Conservation (phyloP, 2,797 vertebrate genomes). For the Jordanella pulchra region DNA sequence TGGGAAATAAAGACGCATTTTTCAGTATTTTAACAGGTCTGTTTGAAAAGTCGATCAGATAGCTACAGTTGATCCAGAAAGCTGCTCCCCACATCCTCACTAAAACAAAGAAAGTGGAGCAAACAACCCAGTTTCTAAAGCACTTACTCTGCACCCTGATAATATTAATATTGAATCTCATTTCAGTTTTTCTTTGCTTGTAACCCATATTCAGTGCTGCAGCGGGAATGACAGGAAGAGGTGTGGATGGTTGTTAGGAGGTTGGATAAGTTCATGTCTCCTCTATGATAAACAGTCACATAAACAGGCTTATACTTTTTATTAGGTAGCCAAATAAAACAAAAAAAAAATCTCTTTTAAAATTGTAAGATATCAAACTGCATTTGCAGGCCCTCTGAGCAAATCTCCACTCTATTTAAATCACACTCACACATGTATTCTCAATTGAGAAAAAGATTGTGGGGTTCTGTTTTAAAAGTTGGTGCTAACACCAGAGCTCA, state of each 20-base stretch:
- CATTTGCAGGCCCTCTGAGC: slow-evolving; percentile 18
- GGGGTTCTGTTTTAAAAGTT: slow-evolving; percentile 1
- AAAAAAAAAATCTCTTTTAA: too few relatives aligned
- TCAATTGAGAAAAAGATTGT: slow-evolving; percentile 11
- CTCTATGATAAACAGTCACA: slow-evolving; percentile 40
- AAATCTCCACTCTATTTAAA: slow-evolving; percentile 25
- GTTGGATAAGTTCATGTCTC: slow-evolving; percentile 56
- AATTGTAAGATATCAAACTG: slow-evolving; percentile 27
- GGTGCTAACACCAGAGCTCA: slow-evolving; percentile 8
- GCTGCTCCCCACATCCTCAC: too few relatives aligned
- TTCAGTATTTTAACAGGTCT: too few relatives aligned
- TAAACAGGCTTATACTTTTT: slow-evolving; percentile 52
- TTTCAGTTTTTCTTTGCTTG: slow-evolving; percentile 66
- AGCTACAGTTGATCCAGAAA: too few relatives aligned
- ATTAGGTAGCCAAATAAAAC: slow-evolving; percentile 37
- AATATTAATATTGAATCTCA: slow-evolving; percentile 74
- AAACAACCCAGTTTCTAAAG: too few relatives aligned
- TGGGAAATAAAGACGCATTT: too few relatives aligned
- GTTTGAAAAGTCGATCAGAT: too few relatives aligned
- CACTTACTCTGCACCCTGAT: slow-evolving; percentile 27
- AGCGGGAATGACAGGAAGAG: slow-evolving; percentile 46
- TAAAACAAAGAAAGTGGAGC: too few relatives aligned
- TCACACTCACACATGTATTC: not conserved
- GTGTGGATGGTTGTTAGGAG: slow-evolving; percentile 27
- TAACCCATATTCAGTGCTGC: slow-evolving; percentile 78